phyloP scores from a whole-genome alignment of 2,113 vertebrate genomes.

The Clupea harengus region DNA sequence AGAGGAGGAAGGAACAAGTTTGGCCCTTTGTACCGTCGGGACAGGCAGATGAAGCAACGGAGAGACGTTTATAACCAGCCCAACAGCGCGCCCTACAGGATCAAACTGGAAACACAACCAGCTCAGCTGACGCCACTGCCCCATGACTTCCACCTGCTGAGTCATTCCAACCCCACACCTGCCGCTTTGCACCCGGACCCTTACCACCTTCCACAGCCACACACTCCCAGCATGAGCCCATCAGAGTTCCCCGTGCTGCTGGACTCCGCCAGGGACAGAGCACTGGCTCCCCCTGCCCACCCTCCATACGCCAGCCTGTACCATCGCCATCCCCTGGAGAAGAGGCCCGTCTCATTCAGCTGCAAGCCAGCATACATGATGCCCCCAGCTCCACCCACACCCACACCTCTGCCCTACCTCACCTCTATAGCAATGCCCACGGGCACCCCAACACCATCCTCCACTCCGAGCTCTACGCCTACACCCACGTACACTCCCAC shows the following conservation, averaged over 20 bases:
- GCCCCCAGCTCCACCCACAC: conserved; percentile 35
- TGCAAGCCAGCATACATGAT: conserved; percentile 40
- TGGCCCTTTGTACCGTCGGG: conserved; percentile 71
- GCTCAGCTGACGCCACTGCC: conserved; percentile 34
- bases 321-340: conserved; percentile 52
- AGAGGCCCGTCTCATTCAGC: conserved; percentile 50
- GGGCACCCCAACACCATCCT: conserved; percentile 43
- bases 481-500: conserved; percentile 8
- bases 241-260: conserved; percentile 45
- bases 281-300: conserved; percentile 46
- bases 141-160: conserved; percentile 52
- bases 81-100: conserved; percentile 57
- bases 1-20: conserved; percentile 79
- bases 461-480: conserved; percentile 28
- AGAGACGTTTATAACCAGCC: conserved; percentile 45
- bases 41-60: conserved; percentile 74
- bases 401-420: conserved; percentile 41
- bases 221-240: conserved; percentile 47
- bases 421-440: conserved; percentile 19
- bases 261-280: conserved; percentile 56
- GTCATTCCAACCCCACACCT: conserved; percentile 30
- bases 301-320: conserved; percentile 57
- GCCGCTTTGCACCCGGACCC: conserved; percentile 47
- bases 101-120: conserved; percentile 65
- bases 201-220: conserved; percentile 55